Evolutionary conservation across 2,113 vertebrate species (phyloP), one percentile per base, ranked within the genome.

Genomic region (Mobula hypostoma): DNA sequence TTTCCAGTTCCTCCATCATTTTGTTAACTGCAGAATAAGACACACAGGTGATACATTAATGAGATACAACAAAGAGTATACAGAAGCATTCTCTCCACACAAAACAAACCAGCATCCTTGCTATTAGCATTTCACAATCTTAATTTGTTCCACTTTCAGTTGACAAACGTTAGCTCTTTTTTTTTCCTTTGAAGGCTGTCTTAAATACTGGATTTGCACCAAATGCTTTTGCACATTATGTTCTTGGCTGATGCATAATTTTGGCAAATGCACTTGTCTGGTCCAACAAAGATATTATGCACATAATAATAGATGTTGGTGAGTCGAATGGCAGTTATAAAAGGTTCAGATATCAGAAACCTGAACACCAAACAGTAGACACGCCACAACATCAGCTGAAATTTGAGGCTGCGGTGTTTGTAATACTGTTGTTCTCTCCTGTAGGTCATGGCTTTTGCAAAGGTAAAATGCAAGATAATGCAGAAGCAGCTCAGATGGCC

Each of bases 41-140:
- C 76, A 66, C 79, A 95, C 95, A 96, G 96, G 95, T 96, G 96
- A 95, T 95, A 96, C 95, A 96, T 96, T 96, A 95, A 94, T 95
- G 95, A 96, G 96, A 96, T 95, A 96, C 95, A 95, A 96, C 95
- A 94, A 94, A 94, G 94, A 95, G 94, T 94, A 94, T 94, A 94
- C 94, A 80, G 94, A 92, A 94, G 94, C 95, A 95, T 95, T 95
- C 88, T 79, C 94, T 61, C 94, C 85, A 87, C 32, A 29, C 90
- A 94, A 94, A 87, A 77, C 93, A 94, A 94, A 94, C 76, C 40
- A 14, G 40, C 36, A 72, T 76, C 66, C 36, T 93, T 24, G 29
- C 66, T 56, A 93, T 93, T 48, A 93, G 91, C 36, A 56, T 74
- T 93, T 76, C 91, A 93, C 91, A 93, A 76, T 93, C 40, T 93